Conservation (phyloP, 2,797 vertebrate species). For the Diplodus sargus region DNA sequence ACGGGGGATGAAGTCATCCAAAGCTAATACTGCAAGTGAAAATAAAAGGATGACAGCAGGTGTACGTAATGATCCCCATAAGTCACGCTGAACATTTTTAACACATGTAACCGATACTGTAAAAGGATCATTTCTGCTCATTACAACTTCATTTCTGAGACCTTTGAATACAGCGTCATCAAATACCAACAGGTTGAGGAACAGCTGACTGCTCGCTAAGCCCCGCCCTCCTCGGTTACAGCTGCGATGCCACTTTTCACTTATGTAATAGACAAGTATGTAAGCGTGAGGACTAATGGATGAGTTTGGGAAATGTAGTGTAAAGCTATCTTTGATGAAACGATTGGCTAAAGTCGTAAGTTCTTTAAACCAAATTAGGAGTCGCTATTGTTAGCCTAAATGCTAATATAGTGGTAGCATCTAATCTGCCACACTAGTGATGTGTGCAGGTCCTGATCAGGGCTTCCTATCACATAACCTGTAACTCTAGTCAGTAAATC, state of each 20-base stretch:
- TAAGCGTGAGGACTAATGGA: background rate
- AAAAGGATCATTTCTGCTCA: background rate
- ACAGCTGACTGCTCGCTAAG: background rate
- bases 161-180: background rate
- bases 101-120: constrained; percentile 2
- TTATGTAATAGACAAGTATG: background rate
- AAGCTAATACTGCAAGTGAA: constrained; percentile 4
- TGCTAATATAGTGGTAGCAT: background rate
- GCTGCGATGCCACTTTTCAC: background rate
- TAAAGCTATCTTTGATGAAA: background rate
- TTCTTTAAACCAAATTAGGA: background rate
- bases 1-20: constrained; percentile 46
- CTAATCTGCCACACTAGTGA: background rate
- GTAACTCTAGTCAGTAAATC: background rate
- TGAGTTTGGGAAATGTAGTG: background rate
- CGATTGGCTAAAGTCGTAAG: background rate
- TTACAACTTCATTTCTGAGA: background rate
- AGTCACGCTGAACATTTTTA: background rate
- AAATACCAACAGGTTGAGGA: background rate
- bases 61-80: background rate
- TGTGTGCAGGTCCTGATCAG: background rate
- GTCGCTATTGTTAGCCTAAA: background rate
- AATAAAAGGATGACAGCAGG: constrained; percentile 23
- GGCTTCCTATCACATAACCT: background rate
- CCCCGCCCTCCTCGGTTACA: background rate